Conservation (phyloP, 2,888 invertebrate genomes). For the Aelia acuminata region DNA sequence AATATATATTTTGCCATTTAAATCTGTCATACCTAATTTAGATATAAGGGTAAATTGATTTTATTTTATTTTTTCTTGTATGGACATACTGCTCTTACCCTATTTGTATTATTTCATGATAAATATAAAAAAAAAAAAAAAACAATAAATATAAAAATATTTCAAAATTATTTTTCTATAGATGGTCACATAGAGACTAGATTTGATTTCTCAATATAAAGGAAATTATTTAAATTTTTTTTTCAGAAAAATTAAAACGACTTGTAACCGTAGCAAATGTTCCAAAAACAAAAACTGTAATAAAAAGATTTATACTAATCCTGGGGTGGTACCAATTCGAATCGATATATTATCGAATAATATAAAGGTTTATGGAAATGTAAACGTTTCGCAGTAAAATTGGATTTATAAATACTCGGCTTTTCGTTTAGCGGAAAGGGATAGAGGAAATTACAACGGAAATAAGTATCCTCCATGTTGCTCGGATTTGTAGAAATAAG, state of each 20-base stretch:
- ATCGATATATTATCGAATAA: neutral
- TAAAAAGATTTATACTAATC: neutral
- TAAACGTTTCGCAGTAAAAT: constrained; percentile 29
- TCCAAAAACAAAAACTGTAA: neutral
- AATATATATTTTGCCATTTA: too few relatives aligned
- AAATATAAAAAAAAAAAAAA: neutral
- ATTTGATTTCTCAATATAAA: neutral
- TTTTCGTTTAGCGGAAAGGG: constrained; percentile 13
- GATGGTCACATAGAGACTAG: neutral
- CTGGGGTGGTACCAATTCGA: neutral
- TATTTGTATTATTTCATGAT: neutral
- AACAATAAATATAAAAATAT: constrained; percentile 6
- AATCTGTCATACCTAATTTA: too few relatives aligned
- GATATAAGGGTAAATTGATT: too few relatives aligned
- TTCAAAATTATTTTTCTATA: neutral
- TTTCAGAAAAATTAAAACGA: neutral
- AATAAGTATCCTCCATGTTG: constrained; percentile 25
- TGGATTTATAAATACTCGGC: constrained; percentile 34
- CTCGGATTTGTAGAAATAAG: constrained; percentile 11
- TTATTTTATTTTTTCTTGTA: neutral
- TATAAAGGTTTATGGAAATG: constrained; percentile 3
- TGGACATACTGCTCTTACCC: neutral
- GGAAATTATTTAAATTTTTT: too few relatives aligned
- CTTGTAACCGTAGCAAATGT: neutral
- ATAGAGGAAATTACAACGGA: constrained; percentile 40